phyloP scores from a whole-genome alignment of 2,797 vertebrate genomes.

The Podargus strigoides region DNA sequence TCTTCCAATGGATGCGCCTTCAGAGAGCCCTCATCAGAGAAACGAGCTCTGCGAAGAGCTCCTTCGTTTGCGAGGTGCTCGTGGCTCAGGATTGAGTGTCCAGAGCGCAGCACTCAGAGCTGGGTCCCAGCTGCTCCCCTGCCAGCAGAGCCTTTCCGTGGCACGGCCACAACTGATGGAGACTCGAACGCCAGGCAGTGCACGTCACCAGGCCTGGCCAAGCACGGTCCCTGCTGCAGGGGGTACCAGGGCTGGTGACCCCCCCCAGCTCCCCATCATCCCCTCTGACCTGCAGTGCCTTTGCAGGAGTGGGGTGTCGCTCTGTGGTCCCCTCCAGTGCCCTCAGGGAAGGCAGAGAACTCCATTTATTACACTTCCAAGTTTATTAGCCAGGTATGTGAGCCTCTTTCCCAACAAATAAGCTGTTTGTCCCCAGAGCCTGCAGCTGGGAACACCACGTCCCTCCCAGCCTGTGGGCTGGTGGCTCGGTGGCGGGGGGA shows the following conservation, averaged over 20 bases:
- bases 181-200: fast-evolving
- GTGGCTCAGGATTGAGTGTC: not conserved
- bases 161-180: fast-evolving
- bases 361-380: not conserved
- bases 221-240: fast-evolving
- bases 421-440: not conserved
- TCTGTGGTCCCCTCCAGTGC: not conserved
- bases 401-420: not conserved
- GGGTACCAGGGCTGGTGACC: fast-evolving
- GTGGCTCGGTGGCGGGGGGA: too few species aligned
- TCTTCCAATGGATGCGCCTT: not conserved
- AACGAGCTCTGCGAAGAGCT: too few species aligned
- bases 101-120: not conserved
- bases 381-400: fast-evolving
- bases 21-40: not conserved
- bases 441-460: fast-evolving
- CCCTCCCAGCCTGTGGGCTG: not conserved
- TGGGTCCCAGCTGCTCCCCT: not conserved
- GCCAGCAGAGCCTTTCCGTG: not conserved
- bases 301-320: not conserved
- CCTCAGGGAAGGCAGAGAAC: not conserved
- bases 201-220: not conserved
- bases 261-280: not conserved
- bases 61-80: not conserved
- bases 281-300: fast-evolving